These are phyloP conservation scores for Agrotis exclamationis DNA, from an alignment of 2,888 invertebrate genomes.

Conservation along the genomic window DNA sequence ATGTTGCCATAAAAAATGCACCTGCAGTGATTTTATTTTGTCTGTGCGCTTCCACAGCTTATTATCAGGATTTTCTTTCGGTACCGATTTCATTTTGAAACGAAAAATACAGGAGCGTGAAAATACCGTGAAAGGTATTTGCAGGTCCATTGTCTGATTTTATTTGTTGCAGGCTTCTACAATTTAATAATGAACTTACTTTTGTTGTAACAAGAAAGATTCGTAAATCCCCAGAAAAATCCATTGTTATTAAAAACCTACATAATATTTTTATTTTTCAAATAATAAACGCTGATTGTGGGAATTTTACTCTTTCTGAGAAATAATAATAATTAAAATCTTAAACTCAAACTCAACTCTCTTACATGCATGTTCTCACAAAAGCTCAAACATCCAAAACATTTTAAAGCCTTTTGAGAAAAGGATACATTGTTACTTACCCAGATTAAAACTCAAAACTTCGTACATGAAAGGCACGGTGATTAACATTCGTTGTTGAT, in stretches of 20 bases:
- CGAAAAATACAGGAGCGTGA: neutral
- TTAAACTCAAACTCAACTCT: no score
- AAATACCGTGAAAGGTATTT: neutral
- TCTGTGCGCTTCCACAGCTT: slow-evolving; percentile 29
- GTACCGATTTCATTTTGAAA: slow-evolving; percentile 11
- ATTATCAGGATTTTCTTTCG: slow-evolving; percentile 20
- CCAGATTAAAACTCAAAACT: no score
- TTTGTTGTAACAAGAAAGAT: neutral
- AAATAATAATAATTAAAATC: no score
- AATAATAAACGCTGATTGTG: no score
- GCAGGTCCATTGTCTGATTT: neutral
- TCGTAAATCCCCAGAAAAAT: neutral
- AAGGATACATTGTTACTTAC: no score
- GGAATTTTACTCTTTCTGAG: no score
- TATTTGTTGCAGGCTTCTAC: neutral
- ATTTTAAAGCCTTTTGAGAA: no score
- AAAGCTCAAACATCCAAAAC: no score
- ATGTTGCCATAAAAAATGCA: slow-evolving; percentile 19
- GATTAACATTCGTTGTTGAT: no score
- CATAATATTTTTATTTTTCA: no score
- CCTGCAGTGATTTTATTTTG: slow-evolving; percentile 37
- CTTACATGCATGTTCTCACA: no score
- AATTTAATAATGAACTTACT: neutral
- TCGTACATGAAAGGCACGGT: no score
- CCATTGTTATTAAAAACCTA: neutral